phyloP scores from a whole-genome alignment of 2,888 invertebrate genomes.

The Eupeodes luniger region DNA sequence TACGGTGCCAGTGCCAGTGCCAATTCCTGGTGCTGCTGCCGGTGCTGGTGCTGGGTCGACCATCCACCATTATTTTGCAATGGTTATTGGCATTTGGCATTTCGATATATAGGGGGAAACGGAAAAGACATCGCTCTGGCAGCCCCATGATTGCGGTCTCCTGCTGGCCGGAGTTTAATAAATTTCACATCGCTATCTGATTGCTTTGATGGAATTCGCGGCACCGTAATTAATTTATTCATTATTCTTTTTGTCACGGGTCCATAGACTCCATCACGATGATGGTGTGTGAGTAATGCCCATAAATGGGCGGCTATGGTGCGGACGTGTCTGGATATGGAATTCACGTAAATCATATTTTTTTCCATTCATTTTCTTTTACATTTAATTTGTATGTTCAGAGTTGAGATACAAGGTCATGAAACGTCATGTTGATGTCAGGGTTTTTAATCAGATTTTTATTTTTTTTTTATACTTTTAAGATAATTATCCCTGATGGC shows the following conservation, averaged over 20 bases:
- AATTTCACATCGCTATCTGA: slow-evolving; percentile 72
- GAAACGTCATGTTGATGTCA: slow-evolving; percentile 39
- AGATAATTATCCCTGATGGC: slow-evolving; percentile 2
- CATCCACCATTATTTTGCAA: slow-evolving; percentile 57
- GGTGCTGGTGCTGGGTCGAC: slow-evolving; percentile 41
- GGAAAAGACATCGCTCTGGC: slow-evolving; percentile 35
- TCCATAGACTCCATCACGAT: not conserved
- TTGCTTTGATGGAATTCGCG: slow-evolving; percentile 72
- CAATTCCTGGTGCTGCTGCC: not conserved
- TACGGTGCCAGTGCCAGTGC: slow-evolving; percentile 37
- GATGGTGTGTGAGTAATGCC: slow-evolving; percentile 58
- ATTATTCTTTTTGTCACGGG: slow-evolving; percentile 67
- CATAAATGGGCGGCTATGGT: slow-evolving; percentile 54
- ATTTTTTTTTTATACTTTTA: not conserved
- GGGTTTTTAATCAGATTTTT: slow-evolving; percentile 21
- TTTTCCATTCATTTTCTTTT: not conserved
- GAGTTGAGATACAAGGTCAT: slow-evolving; percentile 53
- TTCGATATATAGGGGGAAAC: slow-evolving; percentile 12
- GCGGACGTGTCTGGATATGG: slow-evolving; percentile 45
- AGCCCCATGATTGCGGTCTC: slow-evolving; percentile 53
- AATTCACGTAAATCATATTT: slow-evolving; percentile 60
- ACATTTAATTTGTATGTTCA: not conserved
- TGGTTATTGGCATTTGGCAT: slow-evolving; percentile 50
- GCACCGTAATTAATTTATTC: slow-evolving; percentile 73
- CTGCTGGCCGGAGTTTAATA: slow-evolving; percentile 67